These are phyloP conservation scores for Peribatodes rhomboidaria DNA, from an alignment of 2,888 invertebrate species.

Conservation along the genomic window DNA sequence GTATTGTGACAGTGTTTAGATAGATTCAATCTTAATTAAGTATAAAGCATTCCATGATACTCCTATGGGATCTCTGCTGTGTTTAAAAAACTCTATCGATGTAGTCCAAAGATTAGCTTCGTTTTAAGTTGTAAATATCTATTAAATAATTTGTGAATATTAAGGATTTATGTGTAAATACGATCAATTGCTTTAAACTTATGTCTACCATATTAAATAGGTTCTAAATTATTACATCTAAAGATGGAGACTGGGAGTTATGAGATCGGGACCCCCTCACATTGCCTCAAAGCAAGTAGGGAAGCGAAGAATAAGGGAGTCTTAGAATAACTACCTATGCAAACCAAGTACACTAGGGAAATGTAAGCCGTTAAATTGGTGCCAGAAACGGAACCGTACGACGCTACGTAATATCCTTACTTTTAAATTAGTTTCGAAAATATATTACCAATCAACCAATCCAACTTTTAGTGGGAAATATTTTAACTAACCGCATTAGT, in stretches of 20 bases:
- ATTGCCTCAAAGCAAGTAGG: neutral
- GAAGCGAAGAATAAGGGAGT: neutral
- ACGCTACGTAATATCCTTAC: too few species aligned
- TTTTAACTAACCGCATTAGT: too few species aligned
- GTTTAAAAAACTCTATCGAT: conserved; percentile 80
- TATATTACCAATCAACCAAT: too few species aligned
- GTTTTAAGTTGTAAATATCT: conserved; percentile 69
- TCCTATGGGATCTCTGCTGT: conserved; percentile 84
- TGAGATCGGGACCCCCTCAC: neutral
- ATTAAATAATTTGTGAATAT: conserved; percentile 46
- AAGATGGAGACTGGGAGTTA: neutral
- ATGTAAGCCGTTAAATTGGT: too few species aligned
- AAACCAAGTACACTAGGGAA: too few species aligned
- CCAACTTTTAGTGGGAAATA: too few species aligned
- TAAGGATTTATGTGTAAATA: conserved; percentile 75
- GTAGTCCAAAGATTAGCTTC: conserved; percentile 73
- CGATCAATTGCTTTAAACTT: conserved; percentile 59
- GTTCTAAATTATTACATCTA: neutral
- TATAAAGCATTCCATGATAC: conserved; percentile 83
- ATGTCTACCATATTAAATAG: conserved; percentile 27
- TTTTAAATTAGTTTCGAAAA: too few species aligned
- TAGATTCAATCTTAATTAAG: conserved; percentile 82
- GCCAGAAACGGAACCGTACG: too few species aligned
- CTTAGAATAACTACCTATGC: too few species aligned
- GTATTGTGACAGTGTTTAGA: conserved; percentile 67